Conservation (phyloP, 2,888 invertebrate genomes). For the Drosophila neutralis region DNA sequence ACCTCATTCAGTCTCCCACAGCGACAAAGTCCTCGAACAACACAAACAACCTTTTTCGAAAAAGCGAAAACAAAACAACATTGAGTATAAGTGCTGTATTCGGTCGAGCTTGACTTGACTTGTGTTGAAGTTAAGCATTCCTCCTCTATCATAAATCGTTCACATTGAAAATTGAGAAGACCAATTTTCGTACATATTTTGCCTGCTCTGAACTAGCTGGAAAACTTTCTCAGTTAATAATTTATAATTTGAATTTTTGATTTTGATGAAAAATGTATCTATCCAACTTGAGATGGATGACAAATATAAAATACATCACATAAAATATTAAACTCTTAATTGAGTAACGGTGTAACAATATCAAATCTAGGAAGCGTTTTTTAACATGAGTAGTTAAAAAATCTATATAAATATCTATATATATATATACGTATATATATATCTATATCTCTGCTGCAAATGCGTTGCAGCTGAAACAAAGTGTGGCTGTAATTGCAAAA, state of each 20-base stretch:
- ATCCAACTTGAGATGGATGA: neutral
- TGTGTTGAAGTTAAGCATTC: neutral
- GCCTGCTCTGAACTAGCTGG: neutral
- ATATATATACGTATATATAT: neutral
- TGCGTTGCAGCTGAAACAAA: conserved; percentile 3
- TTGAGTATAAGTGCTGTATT: neutral
- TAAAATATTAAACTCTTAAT: neutral
- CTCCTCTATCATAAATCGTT: neutral
- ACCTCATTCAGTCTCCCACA: conserved; percentile 14
- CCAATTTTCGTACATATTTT: neutral
- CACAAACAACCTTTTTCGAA: conserved; percentile 43
- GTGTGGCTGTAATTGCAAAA: conserved; percentile 62
- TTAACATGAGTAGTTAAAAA: conserved; percentile 34
- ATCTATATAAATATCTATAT: conserved; percentile 32
- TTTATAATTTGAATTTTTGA: neutral
- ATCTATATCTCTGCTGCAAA: conserved; percentile 18
- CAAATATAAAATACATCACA: neutral
- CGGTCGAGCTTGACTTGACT: neutral
- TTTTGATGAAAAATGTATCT: neutral
- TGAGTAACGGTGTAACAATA: conserved; percentile 8
- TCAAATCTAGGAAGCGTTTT: conserved; percentile 1
- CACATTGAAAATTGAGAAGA: neutral
- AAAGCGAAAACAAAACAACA: conserved; percentile 25
- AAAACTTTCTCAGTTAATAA: neutral
- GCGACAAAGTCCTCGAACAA: conserved; percentile 39